Evolutionary conservation across 2,113 vertebrate species (phyloP).

Genomic region (Furnarius figulus): DNA sequence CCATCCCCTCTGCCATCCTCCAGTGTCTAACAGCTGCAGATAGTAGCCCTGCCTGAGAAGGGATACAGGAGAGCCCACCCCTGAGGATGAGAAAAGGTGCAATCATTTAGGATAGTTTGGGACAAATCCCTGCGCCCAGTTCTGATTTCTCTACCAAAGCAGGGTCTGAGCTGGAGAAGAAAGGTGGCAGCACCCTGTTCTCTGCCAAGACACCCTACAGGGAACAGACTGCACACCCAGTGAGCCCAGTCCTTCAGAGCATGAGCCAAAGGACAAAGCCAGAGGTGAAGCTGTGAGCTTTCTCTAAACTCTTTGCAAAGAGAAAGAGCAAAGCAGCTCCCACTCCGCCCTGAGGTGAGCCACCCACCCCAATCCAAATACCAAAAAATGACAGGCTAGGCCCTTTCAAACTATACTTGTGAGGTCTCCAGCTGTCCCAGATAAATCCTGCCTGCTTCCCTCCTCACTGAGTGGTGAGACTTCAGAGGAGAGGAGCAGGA

Average conservation of each 20-base stretch:
- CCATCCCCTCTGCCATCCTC: background rate
- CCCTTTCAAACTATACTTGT: background rate
- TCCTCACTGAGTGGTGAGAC: rapidly evolving
- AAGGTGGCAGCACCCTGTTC: background rate
- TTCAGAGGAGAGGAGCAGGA: background rate
- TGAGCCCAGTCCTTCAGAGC: background rate
- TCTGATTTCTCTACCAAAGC: background rate
- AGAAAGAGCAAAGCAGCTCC: background rate
- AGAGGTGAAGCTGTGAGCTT: background rate
- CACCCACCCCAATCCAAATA: background rate
- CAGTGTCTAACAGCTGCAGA: background rate
- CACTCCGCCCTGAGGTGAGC: background rate
- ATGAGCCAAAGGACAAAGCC: background rate
- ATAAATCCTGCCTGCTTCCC: background rate
- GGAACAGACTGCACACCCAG: rapidly evolving
- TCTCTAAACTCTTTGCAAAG: background rate
- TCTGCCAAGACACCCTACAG: background rate
- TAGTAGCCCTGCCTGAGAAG: background rate
- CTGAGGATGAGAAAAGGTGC: background rate
- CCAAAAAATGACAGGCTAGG: background rate
- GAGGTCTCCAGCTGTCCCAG: background rate
- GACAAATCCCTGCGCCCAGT: background rate
- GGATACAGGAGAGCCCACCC: background rate
- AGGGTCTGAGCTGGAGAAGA: background rate
- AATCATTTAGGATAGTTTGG: background rate